Base-by-base conservation (phyloP, 1,140 invertebrate genomes). In the Sweltsa coloradensis region DNA sequence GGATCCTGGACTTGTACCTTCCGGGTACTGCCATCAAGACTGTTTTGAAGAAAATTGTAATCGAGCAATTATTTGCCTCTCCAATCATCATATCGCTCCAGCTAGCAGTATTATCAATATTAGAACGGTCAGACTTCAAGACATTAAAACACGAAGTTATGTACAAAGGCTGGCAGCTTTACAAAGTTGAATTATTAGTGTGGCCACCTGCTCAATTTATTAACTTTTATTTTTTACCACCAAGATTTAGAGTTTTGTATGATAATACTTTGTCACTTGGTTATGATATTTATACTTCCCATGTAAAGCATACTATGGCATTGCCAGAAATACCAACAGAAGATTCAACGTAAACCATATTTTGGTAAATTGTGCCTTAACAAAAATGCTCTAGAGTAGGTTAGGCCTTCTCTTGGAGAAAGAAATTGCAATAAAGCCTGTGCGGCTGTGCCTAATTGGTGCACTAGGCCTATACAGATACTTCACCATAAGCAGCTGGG, bases 261-360 rank as follows among this genome's bases (percentile, higher is more conserved):
- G 91, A 95, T 60, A 95, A 88, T 64, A 78, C 78, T 5, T 83
- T 95, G 60, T 92, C 88, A 21, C 69, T 95, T 58, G 83, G 87
- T 7, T 94, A 92, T 69, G 90, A 96, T 64, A 67, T 88, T 34
- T 94, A 91, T 60, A 90, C 87, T n/a, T 92, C 89, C 21, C 79
- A 88, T 64, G 81, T 95, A n/a, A 90, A 87, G 64, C 76, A 89
- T 49, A 59, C 70, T 43, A 61, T 56, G 19, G 14, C 41, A n/a
- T n/a, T n/a, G n/a, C n/a, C n/a, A n/a, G n/a, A n/a, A n/a, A n/a
- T n/a, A n/a, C n/a, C n/a, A n/a, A n/a, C n/a, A n/a, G n/a, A n/a
- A n/a, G n/a, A n/a, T n/a, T n/a, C n/a, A n/a, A n/a, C n/a, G n/a
- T n/a, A n/a, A n/a, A n/a, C n/a, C n/a, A n/a, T n/a, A n/a, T n/a